Conservation (phyloP, 2,797 vertebrate species). For the Tiaroga cobitis region DNA sequence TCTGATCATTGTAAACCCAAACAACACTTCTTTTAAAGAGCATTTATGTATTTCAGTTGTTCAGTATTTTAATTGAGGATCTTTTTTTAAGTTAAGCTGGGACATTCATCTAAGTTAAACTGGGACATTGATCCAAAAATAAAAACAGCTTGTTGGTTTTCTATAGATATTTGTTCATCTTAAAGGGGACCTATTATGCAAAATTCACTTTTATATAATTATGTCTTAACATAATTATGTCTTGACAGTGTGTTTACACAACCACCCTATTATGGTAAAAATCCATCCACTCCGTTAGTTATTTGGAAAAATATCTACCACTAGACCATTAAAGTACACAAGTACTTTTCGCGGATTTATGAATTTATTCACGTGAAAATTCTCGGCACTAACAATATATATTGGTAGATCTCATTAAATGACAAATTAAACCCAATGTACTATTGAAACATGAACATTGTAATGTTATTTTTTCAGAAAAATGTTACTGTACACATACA, state of each 20-base stretch:
- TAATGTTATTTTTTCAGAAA: too few species aligned
- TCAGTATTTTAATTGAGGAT: slow-evolving; percentile 4
- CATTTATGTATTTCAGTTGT: neutral
- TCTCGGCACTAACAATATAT: too few species aligned
- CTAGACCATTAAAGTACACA: too few species aligned
- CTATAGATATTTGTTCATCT: neutral
- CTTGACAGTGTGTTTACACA: neutral
- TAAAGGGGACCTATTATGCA: too few species aligned
- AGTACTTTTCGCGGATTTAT: too few species aligned
- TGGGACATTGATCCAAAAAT: neutral
- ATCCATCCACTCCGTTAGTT: neutral
- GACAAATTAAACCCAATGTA: too few species aligned
- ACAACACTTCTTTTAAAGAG: neutral
- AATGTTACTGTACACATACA: too few species aligned
- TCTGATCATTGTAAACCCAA: neutral
- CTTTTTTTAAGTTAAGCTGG: neutral
- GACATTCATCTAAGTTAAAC: too few species aligned
- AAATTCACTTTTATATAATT: too few species aligned
- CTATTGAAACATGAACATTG: too few species aligned
- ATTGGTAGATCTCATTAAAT: too few species aligned
- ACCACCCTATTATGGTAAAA: neutral
- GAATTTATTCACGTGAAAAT: too few species aligned
- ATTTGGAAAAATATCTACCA: neutral
- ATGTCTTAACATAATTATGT: neutral
- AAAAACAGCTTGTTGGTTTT: neutral